A percentile compares a stretch with the other conserved stretches of the same genome.
phyloP scores from a whole-genome alignment of 2,113 vertebrate genomes.

The Oncorhynchus kisutch region DNA sequence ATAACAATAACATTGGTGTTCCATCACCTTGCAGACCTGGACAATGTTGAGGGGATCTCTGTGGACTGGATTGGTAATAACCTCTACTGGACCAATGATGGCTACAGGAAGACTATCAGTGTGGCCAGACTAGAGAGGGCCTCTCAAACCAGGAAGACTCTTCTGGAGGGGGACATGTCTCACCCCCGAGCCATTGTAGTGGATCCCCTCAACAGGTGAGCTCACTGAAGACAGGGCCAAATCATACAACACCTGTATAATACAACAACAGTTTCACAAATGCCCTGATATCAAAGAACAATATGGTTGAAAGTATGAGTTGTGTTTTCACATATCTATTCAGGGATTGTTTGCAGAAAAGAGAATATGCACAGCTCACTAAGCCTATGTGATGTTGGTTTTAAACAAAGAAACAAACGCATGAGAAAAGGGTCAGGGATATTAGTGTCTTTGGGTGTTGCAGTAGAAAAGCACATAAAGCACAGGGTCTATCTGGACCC shows the following conservation, averaged over 20 bases:
- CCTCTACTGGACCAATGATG: slow-evolving; percentile 97
- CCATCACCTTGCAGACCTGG: slow-evolving; percentile 78
- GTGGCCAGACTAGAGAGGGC: slow-evolving; percentile 91
- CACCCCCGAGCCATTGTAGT: slow-evolving; percentile 96
- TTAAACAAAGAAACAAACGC: too few relatives aligned
- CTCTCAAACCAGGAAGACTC: slow-evolving; percentile 89
- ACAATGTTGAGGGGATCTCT: slow-evolving; percentile 97
- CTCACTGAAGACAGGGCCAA: background rate
- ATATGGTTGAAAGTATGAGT: too few relatives aligned
- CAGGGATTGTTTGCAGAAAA: background rate
- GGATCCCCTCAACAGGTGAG: slow-evolving; percentile 91
- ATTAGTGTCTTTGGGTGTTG: too few relatives aligned
- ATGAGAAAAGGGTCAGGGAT: too few relatives aligned
- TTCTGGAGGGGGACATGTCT: slow-evolving; percentile 95
- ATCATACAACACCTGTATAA: background rate
- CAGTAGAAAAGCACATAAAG: too few relatives aligned
- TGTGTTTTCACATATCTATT: background rate
- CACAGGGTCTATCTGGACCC: too few relatives aligned
- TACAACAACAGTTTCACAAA: background rate
- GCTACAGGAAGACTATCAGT: slow-evolving; percentile 92
- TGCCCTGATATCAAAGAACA: too few relatives aligned
- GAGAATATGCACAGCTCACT: background rate
- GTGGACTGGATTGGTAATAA: slow-evolving; percentile 99
- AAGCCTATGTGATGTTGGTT: background rate
- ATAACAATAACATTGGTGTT: background rate